Percentiles rank a stretch among this genome's conserved stretches.
phyloP scores from a whole-genome alignment of 2,113 vertebrate species.

The Jacana jacana region DNA sequence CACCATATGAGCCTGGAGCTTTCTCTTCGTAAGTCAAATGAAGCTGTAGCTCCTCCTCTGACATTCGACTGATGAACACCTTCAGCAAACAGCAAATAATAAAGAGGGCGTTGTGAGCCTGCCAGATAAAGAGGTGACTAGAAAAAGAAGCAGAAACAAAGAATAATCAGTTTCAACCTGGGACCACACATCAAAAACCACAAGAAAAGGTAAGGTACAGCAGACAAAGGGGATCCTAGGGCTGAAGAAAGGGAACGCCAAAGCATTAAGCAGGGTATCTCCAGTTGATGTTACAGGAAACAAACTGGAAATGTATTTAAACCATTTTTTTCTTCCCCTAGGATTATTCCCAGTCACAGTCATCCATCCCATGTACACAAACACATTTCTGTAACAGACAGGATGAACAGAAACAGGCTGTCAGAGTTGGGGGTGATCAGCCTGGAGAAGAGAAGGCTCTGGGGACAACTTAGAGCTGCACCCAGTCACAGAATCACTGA shows the following conservation, averaged over 20 bases:
- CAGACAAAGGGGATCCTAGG: neutral
- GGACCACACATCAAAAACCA: neutral
- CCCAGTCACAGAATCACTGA: too few species aligned
- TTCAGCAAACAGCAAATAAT: constrained; percentile 96
- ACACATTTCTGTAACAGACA: neutral
- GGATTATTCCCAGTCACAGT: neutral
- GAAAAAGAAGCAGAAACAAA: constrained; percentile 50
- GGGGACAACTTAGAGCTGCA: too few species aligned
- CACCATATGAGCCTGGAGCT: constrained; percentile 82
- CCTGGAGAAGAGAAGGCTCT: too few species aligned
- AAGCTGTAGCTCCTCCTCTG: constrained; percentile 89
- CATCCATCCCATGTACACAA: neutral
- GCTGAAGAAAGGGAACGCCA: neutral
- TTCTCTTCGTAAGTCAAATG: constrained; percentile 92
- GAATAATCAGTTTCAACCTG: neutral
- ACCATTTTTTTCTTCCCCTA: neutral
- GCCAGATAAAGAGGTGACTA: constrained; percentile 98
- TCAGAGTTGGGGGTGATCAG: too few species aligned
- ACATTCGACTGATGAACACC: constrained; percentile 91
- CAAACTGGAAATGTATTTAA: neutral
- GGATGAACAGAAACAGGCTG: neutral
- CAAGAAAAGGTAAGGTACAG: neutral
- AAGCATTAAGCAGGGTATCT: neutral
- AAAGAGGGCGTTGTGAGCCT: constrained; percentile 95
- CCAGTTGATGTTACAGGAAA: neutral